phyloP scores from a whole-genome alignment of 2,797 vertebrate genomes.

The Macrochelys suwanniensis region DNA sequence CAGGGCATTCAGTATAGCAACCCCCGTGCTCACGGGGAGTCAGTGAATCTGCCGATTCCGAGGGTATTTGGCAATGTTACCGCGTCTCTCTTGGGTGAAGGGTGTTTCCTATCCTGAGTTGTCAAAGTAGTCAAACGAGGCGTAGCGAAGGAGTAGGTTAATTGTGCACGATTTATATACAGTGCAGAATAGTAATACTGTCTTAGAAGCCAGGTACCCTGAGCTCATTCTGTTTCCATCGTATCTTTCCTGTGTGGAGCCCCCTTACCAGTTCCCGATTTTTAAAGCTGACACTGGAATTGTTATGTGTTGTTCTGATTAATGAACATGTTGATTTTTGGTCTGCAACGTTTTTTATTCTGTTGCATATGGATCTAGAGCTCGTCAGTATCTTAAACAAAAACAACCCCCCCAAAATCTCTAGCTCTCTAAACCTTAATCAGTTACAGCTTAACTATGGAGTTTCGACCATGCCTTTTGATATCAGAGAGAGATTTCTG shows the following conservation, averaged over 20 bases:
- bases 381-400: background rate
- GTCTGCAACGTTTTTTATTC: background rate
- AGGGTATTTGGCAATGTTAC: background rate
- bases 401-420: background rate
- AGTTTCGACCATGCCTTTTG: background rate
- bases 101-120: background rate
- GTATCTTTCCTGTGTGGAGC: background rate
- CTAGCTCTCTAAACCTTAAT: too few relatives aligned
- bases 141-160: background rate
- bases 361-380: background rate
- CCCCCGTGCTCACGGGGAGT: background rate
- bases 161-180: fast-evolving
- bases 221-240: background rate
- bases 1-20: background rate
- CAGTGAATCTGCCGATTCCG: background rate
- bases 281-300: background rate
- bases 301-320: background rate
- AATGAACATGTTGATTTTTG: background rate
- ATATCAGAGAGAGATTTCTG: fast-evolving
- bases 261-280: fast-evolving
- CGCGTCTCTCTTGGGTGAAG: background rate
- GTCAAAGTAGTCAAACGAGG: background rate
- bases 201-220: too few relatives aligned
- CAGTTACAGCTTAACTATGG: background rate
- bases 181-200: background rate